Conservation (phyloP, 2,888 invertebrate genomes). For the Slavum lentiscoides region DNA sequence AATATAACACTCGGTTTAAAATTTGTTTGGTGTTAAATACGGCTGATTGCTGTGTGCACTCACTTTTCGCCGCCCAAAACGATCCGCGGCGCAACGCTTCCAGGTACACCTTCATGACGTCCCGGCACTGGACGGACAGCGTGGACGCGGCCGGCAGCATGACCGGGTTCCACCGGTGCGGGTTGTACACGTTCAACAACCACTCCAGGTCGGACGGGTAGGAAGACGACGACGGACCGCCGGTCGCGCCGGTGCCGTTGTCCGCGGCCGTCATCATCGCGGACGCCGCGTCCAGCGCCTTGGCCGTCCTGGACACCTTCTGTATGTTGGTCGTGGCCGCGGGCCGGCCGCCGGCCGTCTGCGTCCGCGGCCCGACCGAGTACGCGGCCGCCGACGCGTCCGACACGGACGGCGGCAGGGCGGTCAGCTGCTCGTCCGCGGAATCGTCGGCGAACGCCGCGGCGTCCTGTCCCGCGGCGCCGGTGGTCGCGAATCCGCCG, state of each 20-base stretch:
- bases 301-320: slow-evolving; percentile 34
- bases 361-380: neutral
- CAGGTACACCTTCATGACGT: slow-evolving; percentile 66
- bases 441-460: neutral
- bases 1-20: too few species aligned
- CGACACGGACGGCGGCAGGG: neutral
- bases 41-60: too few species aligned
- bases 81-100: slow-evolving; percentile 66
- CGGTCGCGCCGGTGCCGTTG: neutral
- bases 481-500: slow-evolving; percentile 2
- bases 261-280: neutral
- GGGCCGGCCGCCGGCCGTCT: neutral
- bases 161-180: slow-evolving; percentile 65
- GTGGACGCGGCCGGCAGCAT: slow-evolving; percentile 60
- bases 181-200: slow-evolving; percentile 70
- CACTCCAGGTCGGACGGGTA: slow-evolving; percentile 63
- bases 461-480: neutral
- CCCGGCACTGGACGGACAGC: slow-evolving; percentile 65
- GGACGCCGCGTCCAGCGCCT: slow-evolving; percentile 18
- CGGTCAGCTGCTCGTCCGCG: slow-evolving; percentile 1
- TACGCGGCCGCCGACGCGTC: neutral
- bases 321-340: slow-evolving; percentile 35
- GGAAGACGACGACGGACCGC: neutral
- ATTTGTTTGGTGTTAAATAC: too few species aligned
- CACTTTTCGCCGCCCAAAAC: slow-evolving; percentile 79